Base-by-base conservation (phyloP, 1,140 invertebrate genomes). In the Achroia grisella region DNA sequence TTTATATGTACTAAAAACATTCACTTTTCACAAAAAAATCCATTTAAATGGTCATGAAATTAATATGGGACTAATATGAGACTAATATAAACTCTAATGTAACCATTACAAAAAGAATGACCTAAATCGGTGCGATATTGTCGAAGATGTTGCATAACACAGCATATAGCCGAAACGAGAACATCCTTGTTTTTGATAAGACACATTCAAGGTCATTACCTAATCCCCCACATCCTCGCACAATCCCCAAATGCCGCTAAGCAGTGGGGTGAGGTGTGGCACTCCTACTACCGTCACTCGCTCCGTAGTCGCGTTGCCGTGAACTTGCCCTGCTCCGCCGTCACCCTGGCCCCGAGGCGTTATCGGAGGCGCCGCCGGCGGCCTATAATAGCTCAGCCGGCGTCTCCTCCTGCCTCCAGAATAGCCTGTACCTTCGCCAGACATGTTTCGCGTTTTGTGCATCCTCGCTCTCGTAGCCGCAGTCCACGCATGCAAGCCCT, bases 341-440 rank as follows among this genome's bases (percentile, higher is more conserved):
- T 77, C 67, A 77, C 74, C 74, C 75, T 80, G 76, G 76, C 79
- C 76, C 72, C 64, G 72, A 76, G 65, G 66, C 65, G 67, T 78
- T 77, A 78, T 77, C 73, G 64, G 72, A 75, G 75, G 66, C 78
- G 78, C 70, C 73, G 75, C 74, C 73, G 70, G 65, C 79, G 73
- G 75, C 75, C 76, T 83, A 83, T 83, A 83, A 83, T 82, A 83
- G 78, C 64, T 68, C 74, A 71, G 76, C 66, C 68, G 76, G 79
- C 76, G 79, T 70, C 76, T 77, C 76, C 70, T 62, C 60, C 53
- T 61, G 63, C 63, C 69, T 79, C 72, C 74, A 82, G 72, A 80
- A 54, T 67, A 54, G 66, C 48, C 59, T 62, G 59, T 60, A 62
- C 66, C 79, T 67, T 63, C 74, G 66, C 39, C 74, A 75, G 74